These are phyloP conservation scores for Eremophila alpestris DNA, from an alignment of 2,797 vertebrate species.

Conservation along the genomic window DNA sequence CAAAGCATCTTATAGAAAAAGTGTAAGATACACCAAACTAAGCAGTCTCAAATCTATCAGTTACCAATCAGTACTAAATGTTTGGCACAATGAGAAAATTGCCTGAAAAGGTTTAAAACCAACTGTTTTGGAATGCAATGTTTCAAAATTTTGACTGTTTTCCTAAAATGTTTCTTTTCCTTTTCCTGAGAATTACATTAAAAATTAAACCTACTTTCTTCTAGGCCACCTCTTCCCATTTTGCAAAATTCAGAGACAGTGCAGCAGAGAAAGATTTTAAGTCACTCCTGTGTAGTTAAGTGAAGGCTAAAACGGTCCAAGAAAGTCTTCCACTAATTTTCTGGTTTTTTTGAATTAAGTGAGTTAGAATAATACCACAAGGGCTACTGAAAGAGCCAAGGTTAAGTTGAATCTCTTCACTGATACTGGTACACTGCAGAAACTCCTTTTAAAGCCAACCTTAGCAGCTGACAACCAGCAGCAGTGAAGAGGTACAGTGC, in stretches of 20 bases:
- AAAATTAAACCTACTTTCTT: background rate
- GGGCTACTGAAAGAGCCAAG: background rate
- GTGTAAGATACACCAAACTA: background rate
- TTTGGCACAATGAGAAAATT: background rate
- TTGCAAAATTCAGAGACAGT: background rate
- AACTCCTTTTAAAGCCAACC: background rate
- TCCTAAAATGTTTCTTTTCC: background rate
- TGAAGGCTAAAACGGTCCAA: background rate
- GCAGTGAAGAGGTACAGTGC: background rate
- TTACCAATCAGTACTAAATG: background rate
- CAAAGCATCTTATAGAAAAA: background rate
- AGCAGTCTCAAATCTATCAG: background rate
- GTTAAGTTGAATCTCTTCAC: background rate
- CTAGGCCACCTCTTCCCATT: background rate
- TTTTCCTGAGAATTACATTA: background rate
- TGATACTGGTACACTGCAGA: background rate
- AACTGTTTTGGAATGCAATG: rapidly evolving
- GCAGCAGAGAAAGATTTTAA: background rate
- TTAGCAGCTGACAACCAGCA: background rate
- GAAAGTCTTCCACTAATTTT: background rate
- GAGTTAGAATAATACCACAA: background rate
- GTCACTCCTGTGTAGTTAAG: background rate
- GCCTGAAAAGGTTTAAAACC: background rate
- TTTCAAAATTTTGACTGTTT: background rate
- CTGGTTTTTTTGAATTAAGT: background rate